Evolutionary conservation across 2,113 vertebrate genomes (phyloP), one percentile per base, ranked within the genome.

Genomic region (Thermophis baileyi): DNA sequence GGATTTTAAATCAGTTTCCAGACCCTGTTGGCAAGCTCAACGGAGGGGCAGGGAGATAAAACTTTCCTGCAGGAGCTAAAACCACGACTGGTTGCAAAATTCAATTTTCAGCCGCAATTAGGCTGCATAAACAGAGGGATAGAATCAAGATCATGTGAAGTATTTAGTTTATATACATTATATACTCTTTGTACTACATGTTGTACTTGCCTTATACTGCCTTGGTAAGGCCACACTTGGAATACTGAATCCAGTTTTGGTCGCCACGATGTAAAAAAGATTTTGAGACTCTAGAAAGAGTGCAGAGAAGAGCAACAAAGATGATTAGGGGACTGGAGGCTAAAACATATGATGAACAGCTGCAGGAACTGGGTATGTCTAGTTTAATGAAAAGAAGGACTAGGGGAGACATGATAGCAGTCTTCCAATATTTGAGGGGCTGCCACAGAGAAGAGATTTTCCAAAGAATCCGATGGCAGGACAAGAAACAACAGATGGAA

Each of bases 1-100:
- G 90, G 95, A 86, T 93, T 95, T 92, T 86, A 89, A 96, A 96
- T 35, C 96, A 97, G 95, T 92, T 55, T 30, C 0, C 3, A 60
- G 93, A 16, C 85, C 74, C 54, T 0, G 0, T 6, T 54, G 6
- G 20, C 0, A 25, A 25, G 81, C 0, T 0, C 89, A 44, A 0
- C 8, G 57, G 25, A 51, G 27, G 53, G 27, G 35, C 27, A 1
- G 25, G 49, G 6, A 1, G 0, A 10, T 0, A n/a, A 0, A 1
- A 2, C 6, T 22, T 1, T 0, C 86, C 51, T 27, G 88, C 11
- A 46, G 90, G 89, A 40, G 3, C 35, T 27, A 6, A 30, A 89
- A n/a, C n/a, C 18, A 25, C 4, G 10, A 44, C 20, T 6, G 24
- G 20, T 9, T 49, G 46, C 85, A 2, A 35, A 44, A 92, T 40